A percentile compares a stretch with the other conserved stretches of the same genome.
These are phyloP conservation scores for Rosalia funebris DNA, from an alignment of 2,888 invertebrate genomes.

Conservation along the genomic window DNA sequence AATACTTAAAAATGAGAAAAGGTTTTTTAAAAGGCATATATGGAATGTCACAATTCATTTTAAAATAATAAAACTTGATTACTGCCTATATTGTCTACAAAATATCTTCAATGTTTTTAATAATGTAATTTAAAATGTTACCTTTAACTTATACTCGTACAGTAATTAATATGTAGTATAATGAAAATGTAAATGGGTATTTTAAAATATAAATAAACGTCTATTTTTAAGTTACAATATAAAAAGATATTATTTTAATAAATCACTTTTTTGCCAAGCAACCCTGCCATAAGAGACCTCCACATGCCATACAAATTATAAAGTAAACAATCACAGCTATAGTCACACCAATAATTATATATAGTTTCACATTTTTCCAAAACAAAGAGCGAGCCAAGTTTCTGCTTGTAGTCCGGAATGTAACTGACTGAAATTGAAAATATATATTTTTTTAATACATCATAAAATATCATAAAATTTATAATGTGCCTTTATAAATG, in stretches of 20 bases:
- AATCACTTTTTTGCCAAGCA: slow-evolving; percentile 65
- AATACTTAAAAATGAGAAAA: too few relatives aligned
- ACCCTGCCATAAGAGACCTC: slow-evolving; percentile 81
- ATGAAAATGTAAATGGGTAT: not conserved
- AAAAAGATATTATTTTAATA: not conserved
- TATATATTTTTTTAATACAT: slow-evolving; percentile 17
- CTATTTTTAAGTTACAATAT: not conserved
- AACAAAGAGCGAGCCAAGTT: slow-evolving; percentile 88
- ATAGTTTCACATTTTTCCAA: slow-evolving; percentile 94
- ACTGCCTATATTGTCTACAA: too few relatives aligned
- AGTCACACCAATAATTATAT: slow-evolving; percentile 75
- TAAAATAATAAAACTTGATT: too few relatives aligned
- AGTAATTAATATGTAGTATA: too few relatives aligned
- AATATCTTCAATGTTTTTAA: too few relatives aligned
- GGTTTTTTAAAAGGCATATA: too few relatives aligned
- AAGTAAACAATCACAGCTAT: slow-evolving; percentile 81
- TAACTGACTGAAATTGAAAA: slow-evolving; percentile 80
- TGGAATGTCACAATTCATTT: too few relatives aligned
- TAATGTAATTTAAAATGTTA: too few relatives aligned
- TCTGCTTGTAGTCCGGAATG: slow-evolving; percentile 86
- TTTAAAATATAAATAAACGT: not conserved
- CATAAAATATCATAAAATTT: not conserved
- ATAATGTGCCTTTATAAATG: not conserved
- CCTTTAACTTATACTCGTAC: too few relatives aligned
- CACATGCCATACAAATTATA: slow-evolving; percentile 88